These are phyloP conservation scores for Drosophila littoralis DNA, from an alignment of 1,140 invertebrate species.

Conservation along the genomic window DNA sequence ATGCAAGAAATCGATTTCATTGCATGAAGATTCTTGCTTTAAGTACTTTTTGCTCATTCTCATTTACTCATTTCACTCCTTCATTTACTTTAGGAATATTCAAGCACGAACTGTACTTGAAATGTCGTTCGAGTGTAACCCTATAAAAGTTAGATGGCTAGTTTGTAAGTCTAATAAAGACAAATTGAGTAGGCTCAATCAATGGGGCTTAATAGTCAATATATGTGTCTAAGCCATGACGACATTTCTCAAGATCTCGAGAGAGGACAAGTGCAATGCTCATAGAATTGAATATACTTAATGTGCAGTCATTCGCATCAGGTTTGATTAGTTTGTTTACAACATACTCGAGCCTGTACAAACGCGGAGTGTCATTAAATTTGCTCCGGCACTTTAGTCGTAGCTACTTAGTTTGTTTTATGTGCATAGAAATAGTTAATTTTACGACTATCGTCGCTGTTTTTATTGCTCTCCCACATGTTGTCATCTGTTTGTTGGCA, in stretches of 20 bases:
- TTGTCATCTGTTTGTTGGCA: conserved; percentile 16
- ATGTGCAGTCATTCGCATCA: not conserved
- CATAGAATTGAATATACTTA: not conserved
- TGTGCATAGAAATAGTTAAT: conserved; percentile 24
- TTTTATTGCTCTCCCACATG: conserved; percentile 52
- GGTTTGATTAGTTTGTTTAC: conserved; percentile 34
- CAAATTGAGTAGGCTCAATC: conserved; percentile 10
- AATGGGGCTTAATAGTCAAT: not conserved
- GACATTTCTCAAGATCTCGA: too few species aligned
- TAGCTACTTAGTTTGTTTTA: conserved; percentile 32
- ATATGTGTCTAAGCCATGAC: not conserved
- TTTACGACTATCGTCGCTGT: conserved; percentile 6
- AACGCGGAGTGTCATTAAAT: conserved; percentile 18
- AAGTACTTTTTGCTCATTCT: not conserved
- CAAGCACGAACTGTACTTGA: too few species aligned
- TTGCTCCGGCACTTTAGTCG: conserved; percentile 2
- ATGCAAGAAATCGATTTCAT: too few species aligned
- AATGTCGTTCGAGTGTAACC: not conserved
- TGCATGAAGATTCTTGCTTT: not conserved
- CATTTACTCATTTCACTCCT: too few species aligned
- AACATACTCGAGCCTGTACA: not conserved
- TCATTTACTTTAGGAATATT: too few species aligned
- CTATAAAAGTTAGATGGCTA: not conserved
- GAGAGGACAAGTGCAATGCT: not conserved
- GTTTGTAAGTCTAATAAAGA: not conserved